Evolutionary conservation across 1,140 invertebrate genomes (phyloP).

Genomic region (Pollicipes pollicipes): DNA sequence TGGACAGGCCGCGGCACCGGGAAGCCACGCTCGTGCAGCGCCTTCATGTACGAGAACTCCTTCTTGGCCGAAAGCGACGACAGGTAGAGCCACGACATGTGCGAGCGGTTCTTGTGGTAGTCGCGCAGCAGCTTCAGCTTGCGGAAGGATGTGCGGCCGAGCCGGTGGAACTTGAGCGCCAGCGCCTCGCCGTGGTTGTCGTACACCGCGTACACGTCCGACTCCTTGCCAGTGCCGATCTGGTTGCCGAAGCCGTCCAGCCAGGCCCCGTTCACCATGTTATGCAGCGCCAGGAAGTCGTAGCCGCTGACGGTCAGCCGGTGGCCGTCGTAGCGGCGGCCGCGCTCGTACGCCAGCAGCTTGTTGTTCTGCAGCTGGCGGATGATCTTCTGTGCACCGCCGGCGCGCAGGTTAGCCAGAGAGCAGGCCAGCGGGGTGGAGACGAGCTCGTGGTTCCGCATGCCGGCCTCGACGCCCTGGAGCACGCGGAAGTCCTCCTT

Average conservation of each 20-base stretch:
- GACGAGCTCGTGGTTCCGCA: conserved; percentile 98
- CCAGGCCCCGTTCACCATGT: conserved; percentile 54
- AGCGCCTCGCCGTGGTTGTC: conserved; percentile 28
- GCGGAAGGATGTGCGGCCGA: conserved; percentile 89
- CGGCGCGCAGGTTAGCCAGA: conserved; percentile 84
- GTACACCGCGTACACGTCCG: conserved; percentile 29
- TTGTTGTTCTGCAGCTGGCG: conserved; percentile 77
- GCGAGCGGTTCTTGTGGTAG: conserved; percentile 80
- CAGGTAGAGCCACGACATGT: conserved; percentile 91
- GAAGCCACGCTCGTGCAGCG: conserved; percentile 71
- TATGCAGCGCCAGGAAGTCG: conserved; percentile 88
- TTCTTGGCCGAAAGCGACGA: conserved; percentile 89
- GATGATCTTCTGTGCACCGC: conserved; percentile 82
- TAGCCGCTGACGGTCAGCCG: conserved; percentile 89
- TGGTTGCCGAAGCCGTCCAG: conserved; percentile 87
- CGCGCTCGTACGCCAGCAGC: conserved; percentile 77
- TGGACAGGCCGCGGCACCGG: conserved; percentile 90
- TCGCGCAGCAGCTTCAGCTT: conserved; percentile 92
- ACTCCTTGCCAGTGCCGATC: conserved; percentile 63
- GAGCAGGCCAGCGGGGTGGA: conserved; percentile 68
- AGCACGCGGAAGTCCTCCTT: conserved; percentile 83
- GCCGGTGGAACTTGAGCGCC: conserved; percentile 82
- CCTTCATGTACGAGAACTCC: conserved; percentile 97
- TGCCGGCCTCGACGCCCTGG: conserved; percentile 71
- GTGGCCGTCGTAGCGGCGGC: conserved; percentile 90